phyloP scores from a whole-genome alignment of 2,797 vertebrate genomes.

The Cuculus canorus region DNA sequence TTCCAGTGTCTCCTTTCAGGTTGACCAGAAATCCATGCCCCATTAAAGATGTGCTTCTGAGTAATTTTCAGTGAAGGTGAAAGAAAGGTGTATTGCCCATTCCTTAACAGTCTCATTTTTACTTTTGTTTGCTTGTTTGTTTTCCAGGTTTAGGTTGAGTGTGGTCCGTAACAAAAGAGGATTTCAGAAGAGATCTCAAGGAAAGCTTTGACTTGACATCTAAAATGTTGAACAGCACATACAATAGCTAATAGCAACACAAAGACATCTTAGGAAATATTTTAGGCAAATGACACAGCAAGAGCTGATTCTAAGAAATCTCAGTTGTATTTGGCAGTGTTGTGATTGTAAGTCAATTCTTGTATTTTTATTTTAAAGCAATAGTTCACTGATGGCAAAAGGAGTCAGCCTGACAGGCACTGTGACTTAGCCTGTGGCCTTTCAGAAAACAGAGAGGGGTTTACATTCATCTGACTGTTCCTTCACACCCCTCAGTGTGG shows the following conservation, averaged over 20 bases:
- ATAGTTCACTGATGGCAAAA: neutral
- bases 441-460: neutral
- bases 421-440: neutral
- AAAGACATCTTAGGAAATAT: neutral
- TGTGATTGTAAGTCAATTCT: neutral
- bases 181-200: neutral
- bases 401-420: neutral
- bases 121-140: neutral
- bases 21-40: neutral
- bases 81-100: neutral
- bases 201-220: neutral
- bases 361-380: constrained; percentile 6
- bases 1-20: neutral
- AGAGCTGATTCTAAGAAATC: constrained; percentile 20
- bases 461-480: neutral
- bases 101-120: neutral
- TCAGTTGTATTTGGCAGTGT: constrained; percentile 15
- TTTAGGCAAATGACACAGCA: neutral
- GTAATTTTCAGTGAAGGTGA: neutral
- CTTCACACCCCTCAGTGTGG: neutral
- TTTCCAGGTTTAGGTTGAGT: neutral
- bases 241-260: neutral
- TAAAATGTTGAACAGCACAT: neutral
- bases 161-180: neutral
- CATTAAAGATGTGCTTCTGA: neutral